Evolutionary conservation across 2,888 invertebrate genomes (phyloP).

Genomic region (Drosophila histrio): DNA sequence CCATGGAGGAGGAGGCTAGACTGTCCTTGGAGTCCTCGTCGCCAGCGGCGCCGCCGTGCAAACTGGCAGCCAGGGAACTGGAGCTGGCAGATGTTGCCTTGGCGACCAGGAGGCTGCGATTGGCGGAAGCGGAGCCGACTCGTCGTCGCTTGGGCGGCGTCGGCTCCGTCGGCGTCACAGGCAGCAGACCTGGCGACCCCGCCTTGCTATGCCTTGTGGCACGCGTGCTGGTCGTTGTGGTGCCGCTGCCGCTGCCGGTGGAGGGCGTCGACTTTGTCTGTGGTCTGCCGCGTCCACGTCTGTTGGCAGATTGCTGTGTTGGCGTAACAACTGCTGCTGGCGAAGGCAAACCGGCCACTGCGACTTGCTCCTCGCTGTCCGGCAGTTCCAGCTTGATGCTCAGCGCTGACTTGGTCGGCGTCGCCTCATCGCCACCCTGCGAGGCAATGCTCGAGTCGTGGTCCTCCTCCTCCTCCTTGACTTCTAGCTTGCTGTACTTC

Average conservation of each 20-base stretch:
- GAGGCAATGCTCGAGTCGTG: conserved; percentile 17
- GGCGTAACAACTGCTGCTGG: conserved; percentile 27
- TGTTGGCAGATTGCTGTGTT: conserved; percentile 28
- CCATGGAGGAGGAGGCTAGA: conserved; percentile 76
- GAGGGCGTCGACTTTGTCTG: conserved; percentile 34
- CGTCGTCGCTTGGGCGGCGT: conserved; percentile 52
- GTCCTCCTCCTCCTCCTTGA: conserved; percentile 48
- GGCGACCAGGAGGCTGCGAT: conserved; percentile 32
- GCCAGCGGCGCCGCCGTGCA: conserved; percentile 30
- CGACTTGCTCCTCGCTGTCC: conserved; percentile 63
- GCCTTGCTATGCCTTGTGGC: conserved; percentile 74
- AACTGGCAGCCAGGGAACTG: conserved; percentile 43
- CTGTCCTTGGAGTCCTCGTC: conserved; percentile 83
- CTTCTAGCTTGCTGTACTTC: conserved; percentile 75
- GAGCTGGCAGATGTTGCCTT: conserved; percentile 58
- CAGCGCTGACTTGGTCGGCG: conserved; percentile 20
- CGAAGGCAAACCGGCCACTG: conserved; percentile 24
- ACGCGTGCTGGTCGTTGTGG: conserved; percentile 68
- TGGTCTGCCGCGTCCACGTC: conserved; percentile 68
- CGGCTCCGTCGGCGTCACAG: conserved; percentile 36
- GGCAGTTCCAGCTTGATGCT: conserved; percentile 76
- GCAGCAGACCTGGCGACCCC: conserved; percentile 65
- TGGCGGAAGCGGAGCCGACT: conserved; percentile 53
- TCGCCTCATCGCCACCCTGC: conserved; percentile 18
- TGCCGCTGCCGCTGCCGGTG: conserved; percentile 32